These are phyloP conservation scores for Melieria crassipennis DNA, from an alignment of 2,888 invertebrate genomes.

Conservation along the genomic window DNA sequence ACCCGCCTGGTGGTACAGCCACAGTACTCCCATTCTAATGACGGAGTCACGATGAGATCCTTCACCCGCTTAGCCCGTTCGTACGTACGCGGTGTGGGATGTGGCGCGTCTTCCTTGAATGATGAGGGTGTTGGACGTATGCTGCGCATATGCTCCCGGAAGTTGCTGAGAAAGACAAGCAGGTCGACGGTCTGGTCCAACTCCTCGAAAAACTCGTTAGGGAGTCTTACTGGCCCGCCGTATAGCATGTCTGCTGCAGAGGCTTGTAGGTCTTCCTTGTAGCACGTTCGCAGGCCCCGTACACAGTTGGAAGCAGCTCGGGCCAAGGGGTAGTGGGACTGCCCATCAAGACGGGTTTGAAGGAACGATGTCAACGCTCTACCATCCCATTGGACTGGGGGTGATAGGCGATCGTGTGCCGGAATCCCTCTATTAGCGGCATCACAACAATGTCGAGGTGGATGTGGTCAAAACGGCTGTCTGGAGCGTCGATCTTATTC, in stretches of 20 bases:
- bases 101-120: background rate
- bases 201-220: background rate
- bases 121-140: background rate
- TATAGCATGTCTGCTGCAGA: background rate
- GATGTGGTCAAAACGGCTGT: conserved; percentile 26
- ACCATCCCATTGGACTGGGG: no score
- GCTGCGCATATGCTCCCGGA: no score
- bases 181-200: no score
- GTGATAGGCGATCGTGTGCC: background rate
- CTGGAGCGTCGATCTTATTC: conserved; percentile 15
- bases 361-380: no score
- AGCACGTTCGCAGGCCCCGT: background rate
- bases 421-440: conserved; percentile 10
- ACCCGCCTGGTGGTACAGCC: conserved; percentile 3
- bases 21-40: conserved; percentile 12
- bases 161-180: no score
- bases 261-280: background rate
- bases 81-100: background rate
- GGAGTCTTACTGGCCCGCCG: background rate
- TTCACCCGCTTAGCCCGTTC: background rate
- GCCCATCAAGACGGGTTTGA: no score
- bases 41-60: conserved; percentile 12
- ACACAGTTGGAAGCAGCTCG: background rate
- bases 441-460: conserved; percentile 32
- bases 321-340: background rate